Evolutionary conservation across 2,113 vertebrate species (phyloP).

Genomic region (Prionailurus viverrinus): DNA sequence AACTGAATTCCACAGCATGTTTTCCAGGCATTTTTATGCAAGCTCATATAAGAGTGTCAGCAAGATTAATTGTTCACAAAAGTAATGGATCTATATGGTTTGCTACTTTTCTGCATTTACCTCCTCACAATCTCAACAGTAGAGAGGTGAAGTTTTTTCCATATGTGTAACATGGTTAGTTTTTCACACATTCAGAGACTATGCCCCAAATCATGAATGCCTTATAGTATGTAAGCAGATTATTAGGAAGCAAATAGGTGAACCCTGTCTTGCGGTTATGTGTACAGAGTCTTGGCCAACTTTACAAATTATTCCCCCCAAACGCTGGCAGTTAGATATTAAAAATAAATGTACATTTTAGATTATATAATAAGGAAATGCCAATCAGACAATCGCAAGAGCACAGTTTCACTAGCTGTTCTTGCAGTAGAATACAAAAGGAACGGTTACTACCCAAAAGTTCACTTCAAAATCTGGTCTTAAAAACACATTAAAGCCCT

Average conservation of each 20-base stretch:
- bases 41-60: conserved; percentile 87
- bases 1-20: conserved; percentile 80
- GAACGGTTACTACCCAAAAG: neutral
- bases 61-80: conserved; percentile 88
- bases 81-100: conserved; percentile 85
- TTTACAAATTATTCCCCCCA: neutral
- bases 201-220: neutral
- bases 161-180: conserved; percentile 8
- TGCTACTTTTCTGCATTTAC: conserved; percentile 77
- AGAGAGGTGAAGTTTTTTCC: conserved; percentile 48
- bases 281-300: neutral
- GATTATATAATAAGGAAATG: neutral
- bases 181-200: conserved; percentile 62
- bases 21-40: conserved; percentile 87
- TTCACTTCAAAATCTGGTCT: neutral
- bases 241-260: neutral
- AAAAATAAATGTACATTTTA: conserved; percentile 25
- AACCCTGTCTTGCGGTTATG: neutral
- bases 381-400: neutral
- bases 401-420: neutral
- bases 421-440: neutral
- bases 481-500: neutral
- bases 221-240: neutral
- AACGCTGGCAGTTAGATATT: neutral
- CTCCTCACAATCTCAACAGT: conserved; percentile 60